phyloP scores from a whole-genome alignment of 1,140 invertebrate genomes.

The Heliothis subflexa region DNA sequence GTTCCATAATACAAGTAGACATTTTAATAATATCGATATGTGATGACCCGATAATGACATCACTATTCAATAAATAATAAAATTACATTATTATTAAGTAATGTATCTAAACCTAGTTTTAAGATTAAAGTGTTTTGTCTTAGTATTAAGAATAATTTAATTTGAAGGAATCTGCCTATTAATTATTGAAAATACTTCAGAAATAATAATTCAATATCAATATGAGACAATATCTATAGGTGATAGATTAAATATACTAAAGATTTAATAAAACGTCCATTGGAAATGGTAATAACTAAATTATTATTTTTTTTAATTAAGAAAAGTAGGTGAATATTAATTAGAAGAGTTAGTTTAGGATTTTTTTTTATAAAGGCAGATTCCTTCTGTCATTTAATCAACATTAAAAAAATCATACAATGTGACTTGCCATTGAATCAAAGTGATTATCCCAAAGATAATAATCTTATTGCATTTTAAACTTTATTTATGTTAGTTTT shows the following conservation, averaged over 20 bases:
- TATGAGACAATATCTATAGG: not conserved
- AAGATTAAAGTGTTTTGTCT: not conserved
- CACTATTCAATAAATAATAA: constrained; percentile 21
- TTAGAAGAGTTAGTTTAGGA: not conserved
- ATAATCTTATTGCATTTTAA: constrained; percentile 62
- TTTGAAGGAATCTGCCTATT: constrained; percentile 8
- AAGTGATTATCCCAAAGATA: constrained; percentile 73
- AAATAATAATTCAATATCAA: not conserved
- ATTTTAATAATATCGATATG: not conserved
- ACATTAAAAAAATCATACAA: constrained; percentile 26
- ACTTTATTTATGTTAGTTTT: constrained; percentile 56
- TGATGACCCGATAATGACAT: constrained; percentile 10
- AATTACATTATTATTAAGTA: not conserved
- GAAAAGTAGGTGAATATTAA: not conserved
- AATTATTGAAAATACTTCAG: not conserved
- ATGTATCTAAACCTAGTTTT: not conserved
- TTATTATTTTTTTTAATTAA: not conserved
- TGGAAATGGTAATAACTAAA: not conserved
- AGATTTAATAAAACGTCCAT: not conserved
- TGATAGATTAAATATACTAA: not conserved
- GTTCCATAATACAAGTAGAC: too few species aligned
- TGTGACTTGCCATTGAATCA: constrained; percentile 68
- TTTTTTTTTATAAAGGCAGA: not conserved
- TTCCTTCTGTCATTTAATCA: not conserved
- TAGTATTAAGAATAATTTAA: not conserved